These are phyloP conservation scores for Lagopus muta DNA, from an alignment of 2,113 vertebrate species.

Conservation along the genomic window DNA sequence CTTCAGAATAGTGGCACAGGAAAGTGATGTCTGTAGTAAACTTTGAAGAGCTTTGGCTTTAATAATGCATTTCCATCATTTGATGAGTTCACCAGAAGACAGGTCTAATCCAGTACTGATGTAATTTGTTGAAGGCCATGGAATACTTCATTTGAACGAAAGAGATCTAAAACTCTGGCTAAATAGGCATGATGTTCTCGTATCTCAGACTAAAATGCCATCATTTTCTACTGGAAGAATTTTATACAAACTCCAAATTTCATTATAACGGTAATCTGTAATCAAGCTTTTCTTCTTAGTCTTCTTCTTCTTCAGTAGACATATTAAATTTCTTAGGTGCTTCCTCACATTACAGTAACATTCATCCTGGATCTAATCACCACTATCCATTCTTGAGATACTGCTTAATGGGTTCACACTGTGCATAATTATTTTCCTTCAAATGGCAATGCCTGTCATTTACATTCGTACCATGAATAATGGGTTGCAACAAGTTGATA, in stretches of 20 bases:
- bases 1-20: neutral
- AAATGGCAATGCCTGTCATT: neutral
- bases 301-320: neutral
- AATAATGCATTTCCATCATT: constrained; percentile 7
- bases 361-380: neutral
- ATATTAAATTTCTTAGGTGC: neutral
- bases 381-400: neutral
- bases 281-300: neutral
- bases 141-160: neutral
- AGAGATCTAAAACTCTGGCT: neutral
- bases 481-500: accelerated
- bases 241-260: neutral
- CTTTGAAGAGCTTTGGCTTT: neutral
- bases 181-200: neutral
- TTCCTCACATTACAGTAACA: neutral
- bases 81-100: neutral
- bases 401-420: neutral
- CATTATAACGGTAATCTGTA: neutral
- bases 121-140: neutral
- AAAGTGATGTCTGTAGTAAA: neutral
- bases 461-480: neutral
- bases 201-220: neutral
- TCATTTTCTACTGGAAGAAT: neutral
- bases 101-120: neutral
- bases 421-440: neutral